A percentile compares a stretch with the other conserved stretches of the same genome.
Evolutionary conservation across 2,797 vertebrate genomes (phyloP).

Genomic region (Dallia pectoralis): DNA sequence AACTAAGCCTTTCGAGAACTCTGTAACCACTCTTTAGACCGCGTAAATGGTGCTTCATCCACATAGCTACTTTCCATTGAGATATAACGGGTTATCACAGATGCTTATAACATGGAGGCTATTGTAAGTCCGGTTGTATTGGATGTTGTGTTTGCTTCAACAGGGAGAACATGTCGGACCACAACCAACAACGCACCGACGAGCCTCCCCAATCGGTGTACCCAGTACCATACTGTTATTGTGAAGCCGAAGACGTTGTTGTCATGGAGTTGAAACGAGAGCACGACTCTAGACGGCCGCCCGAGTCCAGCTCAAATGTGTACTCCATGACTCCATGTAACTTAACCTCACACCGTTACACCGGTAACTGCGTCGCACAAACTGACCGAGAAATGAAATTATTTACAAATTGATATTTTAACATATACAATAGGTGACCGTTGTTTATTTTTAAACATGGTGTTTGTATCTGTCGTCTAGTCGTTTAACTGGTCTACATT

Average conservation of each 20-base stretch:
- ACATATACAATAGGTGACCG: slow-evolving; percentile 59
- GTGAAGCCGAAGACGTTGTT: not conserved
- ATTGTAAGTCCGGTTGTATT: not conserved
- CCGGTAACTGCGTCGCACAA: slow-evolving; percentile 57
- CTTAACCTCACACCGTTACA: slow-evolving; percentile 59
- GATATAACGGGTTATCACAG: not conserved
- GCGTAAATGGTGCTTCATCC: slow-evolving; percentile 26
- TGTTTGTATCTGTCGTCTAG: slow-evolving; percentile 55
- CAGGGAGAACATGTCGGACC: not conserved
- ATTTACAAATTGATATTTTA: slow-evolving; percentile 67
- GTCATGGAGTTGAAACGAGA: not conserved
- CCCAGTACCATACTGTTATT: not conserved
- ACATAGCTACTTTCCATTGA: not conserved
- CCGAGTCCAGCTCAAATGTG: not conserved
- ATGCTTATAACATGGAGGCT: not conserved
- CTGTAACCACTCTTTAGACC: not conserved
- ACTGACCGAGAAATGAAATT: slow-evolving; percentile 50
- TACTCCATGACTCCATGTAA: no score
- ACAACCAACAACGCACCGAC: slow-evolving; percentile 13
- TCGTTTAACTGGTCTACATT: slow-evolving; percentile 51
- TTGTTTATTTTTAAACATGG: slow-evolving; percentile 45
- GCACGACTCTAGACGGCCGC: not conserved
- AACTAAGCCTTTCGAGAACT: no score
- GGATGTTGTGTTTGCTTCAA: not conserved
- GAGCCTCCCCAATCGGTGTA: slow-evolving; percentile 27